Conservation (phyloP, 2,797 vertebrate species). For the Gambusia yucatana region DNA sequence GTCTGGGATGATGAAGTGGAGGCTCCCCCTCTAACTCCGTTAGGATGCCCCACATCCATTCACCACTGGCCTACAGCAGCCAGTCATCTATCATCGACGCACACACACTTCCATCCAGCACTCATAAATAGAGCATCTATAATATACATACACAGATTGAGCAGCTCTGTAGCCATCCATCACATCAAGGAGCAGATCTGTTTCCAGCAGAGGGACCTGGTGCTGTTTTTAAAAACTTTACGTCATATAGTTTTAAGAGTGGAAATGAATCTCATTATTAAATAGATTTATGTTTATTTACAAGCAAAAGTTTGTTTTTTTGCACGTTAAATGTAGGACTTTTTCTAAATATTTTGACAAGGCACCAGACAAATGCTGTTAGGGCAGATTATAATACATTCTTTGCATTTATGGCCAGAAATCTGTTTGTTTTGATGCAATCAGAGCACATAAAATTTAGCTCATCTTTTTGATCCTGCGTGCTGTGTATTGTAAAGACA, state of each 20-base stretch:
- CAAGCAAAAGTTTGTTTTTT: slow-evolving; percentile 51
- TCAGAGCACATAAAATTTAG: slow-evolving; percentile 61
- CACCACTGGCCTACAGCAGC: slow-evolving; percentile 76
- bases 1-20: slow-evolving; percentile 86
- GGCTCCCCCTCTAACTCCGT: slow-evolving; percentile 77
- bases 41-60: slow-evolving; percentile 81
- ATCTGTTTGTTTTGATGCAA: slow-evolving; percentile 65
- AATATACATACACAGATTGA: slow-evolving; percentile 63
- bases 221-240: slow-evolving; percentile 71
- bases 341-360: slow-evolving; percentile 65
- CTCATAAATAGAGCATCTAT: slow-evolving; percentile 63
- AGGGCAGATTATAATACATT: slow-evolving; percentile 47
- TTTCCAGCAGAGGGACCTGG: slow-evolving; percentile 62
- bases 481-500: slow-evolving; percentile 33
- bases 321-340: slow-evolving; percentile 46
- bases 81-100: slow-evolving; percentile 78
- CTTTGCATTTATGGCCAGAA: slow-evolving; percentile 28
- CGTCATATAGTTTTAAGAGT: slow-evolving; percentile 77
- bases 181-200: slow-evolving; percentile 74
- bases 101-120: slow-evolving; percentile 64
- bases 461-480: slow-evolving; percentile 41
- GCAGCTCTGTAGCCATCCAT: slow-evolving; percentile 73
- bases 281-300: slow-evolving; percentile 68
- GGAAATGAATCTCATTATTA: slow-evolving; percentile 78
- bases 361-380: slow-evolving; percentile 60